Evolutionary conservation across 1,140 invertebrate genomes (phyloP), one percentile per base, ranked within the genome.

Genomic region (Macrotrachela quadricornifera): DNA sequence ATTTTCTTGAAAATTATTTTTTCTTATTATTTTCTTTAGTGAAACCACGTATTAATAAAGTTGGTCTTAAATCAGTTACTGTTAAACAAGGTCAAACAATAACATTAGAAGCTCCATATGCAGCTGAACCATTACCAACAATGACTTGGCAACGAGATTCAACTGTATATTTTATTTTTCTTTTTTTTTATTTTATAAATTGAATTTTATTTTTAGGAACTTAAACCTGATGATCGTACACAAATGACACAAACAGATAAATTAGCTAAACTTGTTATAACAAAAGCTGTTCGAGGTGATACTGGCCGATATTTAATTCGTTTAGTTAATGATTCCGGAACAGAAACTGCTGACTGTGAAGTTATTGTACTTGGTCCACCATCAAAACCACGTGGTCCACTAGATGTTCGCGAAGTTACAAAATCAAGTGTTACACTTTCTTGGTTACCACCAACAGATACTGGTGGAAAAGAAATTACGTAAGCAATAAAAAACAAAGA

Each of bases 51-150:
- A 50, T 55, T 18, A 45, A 50, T 16, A 55, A 55, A 41, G 15
- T 47, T 9, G 44, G 44, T 15, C 13, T 55, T 1, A 55, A 55
- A 46, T 36, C 48, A 18, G 38, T 55, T 6, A 50, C 49, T 40
- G 49, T 55, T 13, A 55, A 86, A 57, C 90, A 90, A 56, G 92
- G 92, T 50, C 87, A 97, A 73, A 85, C 92, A 64, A 94, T 97
- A 71, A 83, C 80, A 50, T 87, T 97, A 63, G 81, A 86, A 60
- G 82, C 95, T 36, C 87, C 90, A 12, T 97, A 85, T 65, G 78
- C 81, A 57, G 91, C 83, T 30, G 90, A 90, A 74, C 90, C 91
- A 0, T 88, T 90, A 74, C 90, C 91, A 0, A 85, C 78, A 14
- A 85, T 88, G 1, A 78, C 79, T n/a, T 95, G 90, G 86, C 84